These are phyloP conservation scores for Tachina grossa DNA, from an alignment of 2,888 invertebrate species.

Conservation along the genomic window DNA sequence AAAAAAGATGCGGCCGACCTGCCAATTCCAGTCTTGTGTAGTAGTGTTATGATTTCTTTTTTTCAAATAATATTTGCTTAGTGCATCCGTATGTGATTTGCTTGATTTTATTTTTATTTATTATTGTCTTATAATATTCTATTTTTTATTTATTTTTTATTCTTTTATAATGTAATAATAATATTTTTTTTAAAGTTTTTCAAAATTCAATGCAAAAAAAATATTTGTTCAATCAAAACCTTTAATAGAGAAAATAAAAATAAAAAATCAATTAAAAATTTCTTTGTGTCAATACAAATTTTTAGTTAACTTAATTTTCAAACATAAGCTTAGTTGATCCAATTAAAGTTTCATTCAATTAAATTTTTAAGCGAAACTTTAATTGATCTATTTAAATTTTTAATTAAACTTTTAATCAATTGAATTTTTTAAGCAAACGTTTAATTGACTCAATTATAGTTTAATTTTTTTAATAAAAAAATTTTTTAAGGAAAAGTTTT, in stretches of 20 bases:
- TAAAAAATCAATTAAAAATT: too few relatives aligned
- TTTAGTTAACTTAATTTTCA: too few relatives aligned
- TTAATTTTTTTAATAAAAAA: too few relatives aligned
- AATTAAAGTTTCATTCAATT: too few relatives aligned
- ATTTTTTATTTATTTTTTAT: constrained; percentile 45
- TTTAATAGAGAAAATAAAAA: background rate
- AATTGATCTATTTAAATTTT: too few relatives aligned
- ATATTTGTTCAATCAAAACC: background rate
- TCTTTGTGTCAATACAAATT: too few relatives aligned
- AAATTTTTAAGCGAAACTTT: too few relatives aligned
- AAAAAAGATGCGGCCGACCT: background rate
- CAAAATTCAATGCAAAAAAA: background rate
- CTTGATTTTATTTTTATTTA: constrained; percentile 23
- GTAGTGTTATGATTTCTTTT: background rate
- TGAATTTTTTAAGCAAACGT: too few relatives aligned
- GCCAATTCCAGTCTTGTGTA: background rate
- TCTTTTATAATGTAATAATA: constrained; percentile 9
- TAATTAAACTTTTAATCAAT: too few relatives aligned
- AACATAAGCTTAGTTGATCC: too few relatives aligned
- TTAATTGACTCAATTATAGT: too few relatives aligned
- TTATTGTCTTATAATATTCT: constrained; percentile 65
- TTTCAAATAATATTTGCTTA: background rate
- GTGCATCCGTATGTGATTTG: background rate
- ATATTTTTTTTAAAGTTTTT: constrained; percentile 18
- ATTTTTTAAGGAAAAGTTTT: too few relatives aligned